Evolutionary conservation across 30 jellyfish, hydroid and myxozoan genomes (phyloP).

Genomic region (Turritopsis rubra): DNA sequence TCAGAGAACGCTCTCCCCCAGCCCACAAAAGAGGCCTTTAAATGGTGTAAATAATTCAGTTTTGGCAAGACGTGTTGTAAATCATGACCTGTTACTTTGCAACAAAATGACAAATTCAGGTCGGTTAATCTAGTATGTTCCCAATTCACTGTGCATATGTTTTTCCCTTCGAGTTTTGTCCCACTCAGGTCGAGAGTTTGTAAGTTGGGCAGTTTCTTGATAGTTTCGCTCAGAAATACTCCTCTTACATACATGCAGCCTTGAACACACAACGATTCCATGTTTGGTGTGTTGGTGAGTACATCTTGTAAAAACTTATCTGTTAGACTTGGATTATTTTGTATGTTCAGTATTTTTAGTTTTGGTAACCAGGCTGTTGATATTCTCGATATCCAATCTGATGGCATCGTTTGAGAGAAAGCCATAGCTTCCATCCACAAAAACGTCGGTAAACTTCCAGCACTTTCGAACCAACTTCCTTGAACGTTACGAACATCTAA

Average conservation of each 20-base stretch:
- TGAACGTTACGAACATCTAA: slow-evolving; percentile 31
- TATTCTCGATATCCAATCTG: slow-evolving; percentile 9
- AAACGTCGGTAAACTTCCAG: background rate
- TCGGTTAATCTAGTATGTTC: background rate
- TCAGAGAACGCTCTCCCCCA: slow-evolving; percentile 27
- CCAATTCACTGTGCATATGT: slow-evolving; percentile 13
- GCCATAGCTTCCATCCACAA: slow-evolving; percentile 21
- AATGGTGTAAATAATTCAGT: background rate
- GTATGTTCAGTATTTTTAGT: slow-evolving; percentile 9
- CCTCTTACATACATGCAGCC: slow-evolving; percentile 26
- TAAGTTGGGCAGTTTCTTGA: background rate
- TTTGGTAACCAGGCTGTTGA: slow-evolving; percentile 21
- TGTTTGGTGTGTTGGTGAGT: background rate
- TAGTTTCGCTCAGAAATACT: background rate
- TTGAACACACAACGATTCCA: slow-evolving; percentile 20
- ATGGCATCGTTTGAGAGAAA: slow-evolving; percentile 19
- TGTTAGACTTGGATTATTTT: slow-evolving; percentile 18
- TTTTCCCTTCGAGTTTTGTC: slow-evolving; percentile 3
- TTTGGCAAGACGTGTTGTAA: background rate
- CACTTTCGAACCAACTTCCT: slow-evolving; percentile 13
- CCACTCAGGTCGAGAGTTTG: slow-evolving; percentile 17
- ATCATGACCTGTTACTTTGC: slow-evolving; percentile 7
- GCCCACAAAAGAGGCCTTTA: slow-evolving; percentile 18
- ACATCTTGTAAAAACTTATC: slow-evolving; percentile 1
- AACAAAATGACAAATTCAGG: slow-evolving; percentile 25